Conservation (phyloP, 1,140 invertebrate species). For the Polypedilum pembai region DNA sequence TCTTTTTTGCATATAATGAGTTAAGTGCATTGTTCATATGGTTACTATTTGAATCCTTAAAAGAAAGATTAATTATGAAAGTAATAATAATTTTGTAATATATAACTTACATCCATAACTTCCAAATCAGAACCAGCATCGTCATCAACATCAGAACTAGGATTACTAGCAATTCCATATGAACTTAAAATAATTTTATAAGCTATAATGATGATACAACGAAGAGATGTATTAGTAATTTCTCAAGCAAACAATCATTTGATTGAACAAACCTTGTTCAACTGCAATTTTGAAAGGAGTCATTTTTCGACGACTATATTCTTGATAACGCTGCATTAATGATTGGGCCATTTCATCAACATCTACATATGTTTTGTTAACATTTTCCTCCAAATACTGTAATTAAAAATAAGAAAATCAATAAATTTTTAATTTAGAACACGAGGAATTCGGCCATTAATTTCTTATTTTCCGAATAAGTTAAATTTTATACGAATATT, state of each 20-base stretch:
- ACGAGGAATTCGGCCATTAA: slow-evolving; percentile 6
- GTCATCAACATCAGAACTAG: slow-evolving; percentile 49
- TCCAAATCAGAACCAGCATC: slow-evolving; percentile 50
- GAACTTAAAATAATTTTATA: slow-evolving; percentile 51
- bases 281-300: slow-evolving; percentile 58
- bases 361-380: slow-evolving; percentile 62
- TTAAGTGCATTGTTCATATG: slow-evolving; percentile 46
- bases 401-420: slow-evolving; percentile 23
- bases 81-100: neutral
- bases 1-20: slow-evolving; percentile 48
- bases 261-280: slow-evolving; percentile 47
- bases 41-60: slow-evolving; percentile 29
- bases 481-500: neutral
- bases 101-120: slow-evolving; percentile 43
- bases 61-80: neutral
- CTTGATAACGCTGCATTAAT: slow-evolving; percentile 59
- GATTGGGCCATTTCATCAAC: slow-evolving; percentile 64
- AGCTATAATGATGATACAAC: slow-evolving; percentile 39
- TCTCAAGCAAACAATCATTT: slow-evolving; percentile 35
- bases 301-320: slow-evolving; percentile 61
- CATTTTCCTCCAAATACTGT: slow-evolving; percentile 61
- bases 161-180: slow-evolving; percentile 49
- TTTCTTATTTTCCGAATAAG: neutral
- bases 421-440: neutral
- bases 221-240: neutral